Percentiles rank a stretch among this genome's conserved stretches.
These are phyloP conservation scores for Silurus asotus DNA, from an alignment of 2,113 vertebrate genomes.

Conservation along the genomic window DNA sequence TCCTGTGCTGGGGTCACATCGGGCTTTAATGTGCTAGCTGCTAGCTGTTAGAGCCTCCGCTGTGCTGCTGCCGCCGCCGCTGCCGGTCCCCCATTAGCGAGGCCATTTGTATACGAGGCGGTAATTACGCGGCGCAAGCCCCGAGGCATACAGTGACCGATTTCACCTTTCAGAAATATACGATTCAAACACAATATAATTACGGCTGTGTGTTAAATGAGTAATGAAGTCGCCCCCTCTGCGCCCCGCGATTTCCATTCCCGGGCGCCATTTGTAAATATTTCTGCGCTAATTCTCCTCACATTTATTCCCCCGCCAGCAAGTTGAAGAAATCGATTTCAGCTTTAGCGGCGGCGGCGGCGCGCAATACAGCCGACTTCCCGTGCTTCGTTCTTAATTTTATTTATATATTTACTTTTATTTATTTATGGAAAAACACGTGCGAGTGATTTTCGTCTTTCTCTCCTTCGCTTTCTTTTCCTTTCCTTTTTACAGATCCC, in stretches of 20 bases:
- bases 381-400: constrained; percentile 19
- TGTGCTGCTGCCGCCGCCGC: constrained; percentile 45
- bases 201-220: constrained; percentile 62
- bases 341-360: constrained; percentile 11
- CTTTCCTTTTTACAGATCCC: background rate
- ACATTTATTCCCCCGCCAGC: constrained; percentile 40
- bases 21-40: constrained; percentile 40
- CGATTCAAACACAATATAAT: constrained; percentile 75
- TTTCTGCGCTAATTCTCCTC: constrained; percentile 41
- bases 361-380: constrained; percentile 11
- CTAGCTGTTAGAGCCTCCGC: constrained; percentile 18
- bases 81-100: constrained; percentile 65
- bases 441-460: background rate
- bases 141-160: constrained; percentile 66
- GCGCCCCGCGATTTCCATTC: constrained; percentile 29
- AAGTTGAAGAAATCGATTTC: constrained; percentile 40
- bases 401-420: constrained; percentile 29
- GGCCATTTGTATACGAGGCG: constrained; percentile 80
- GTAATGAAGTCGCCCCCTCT: constrained; percentile 58
- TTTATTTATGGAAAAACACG: background rate
- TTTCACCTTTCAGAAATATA: constrained; percentile 68
- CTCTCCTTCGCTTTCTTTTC: background rate
- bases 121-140: constrained; percentile 76
- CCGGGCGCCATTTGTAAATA: constrained; percentile 53
- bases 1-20: constrained; percentile 68